A percentile compares a stretch with the other conserved stretches of the same genome.
phyloP scores from a whole-genome alignment of 2,113 vertebrate genomes.

The Corythoichthys haematopterus region DNA sequence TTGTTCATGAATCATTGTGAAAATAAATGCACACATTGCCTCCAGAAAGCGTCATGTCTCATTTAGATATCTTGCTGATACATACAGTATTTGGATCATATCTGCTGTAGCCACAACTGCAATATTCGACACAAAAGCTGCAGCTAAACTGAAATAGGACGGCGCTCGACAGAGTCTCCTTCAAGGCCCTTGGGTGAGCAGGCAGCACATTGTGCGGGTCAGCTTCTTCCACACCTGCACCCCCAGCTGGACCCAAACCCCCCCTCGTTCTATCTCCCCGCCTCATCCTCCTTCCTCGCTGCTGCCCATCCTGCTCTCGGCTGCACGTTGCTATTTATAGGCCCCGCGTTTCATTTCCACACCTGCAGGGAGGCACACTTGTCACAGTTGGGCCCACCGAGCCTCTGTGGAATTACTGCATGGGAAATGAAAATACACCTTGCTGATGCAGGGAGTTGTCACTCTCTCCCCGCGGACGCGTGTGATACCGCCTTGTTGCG shows the following conservation, averaged over 20 bases:
- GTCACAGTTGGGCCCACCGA: conserved; percentile 64
- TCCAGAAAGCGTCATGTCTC: too few relatives aligned
- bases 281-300: conserved; percentile 66
- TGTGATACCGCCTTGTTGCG: conserved; percentile 46
- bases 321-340: conserved; percentile 79
- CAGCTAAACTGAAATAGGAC: conserved; percentile 19
- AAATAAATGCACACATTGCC: too few relatives aligned
- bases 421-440: conserved; percentile 71
- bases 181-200: conserved; percentile 53
- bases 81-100: too few relatives aligned
- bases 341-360: conserved; percentile 82
- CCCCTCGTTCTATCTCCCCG: conserved; percentile 60
- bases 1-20: too few relatives aligned
- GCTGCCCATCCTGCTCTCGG: conserved; percentile 80
- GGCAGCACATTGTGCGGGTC: conserved; percentile 60
- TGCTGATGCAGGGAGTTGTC: conserved; percentile 71
- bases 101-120: too few relatives aligned
- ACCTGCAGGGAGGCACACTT: conserved; percentile 79
- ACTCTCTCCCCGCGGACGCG: conserved; percentile 54
- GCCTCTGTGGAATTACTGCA: conserved; percentile 67
- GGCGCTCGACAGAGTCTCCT: conserved; percentile 8
- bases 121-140: neutral
- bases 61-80: too few relatives aligned
- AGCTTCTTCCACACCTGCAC: conserved; percentile 71
- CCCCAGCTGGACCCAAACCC: conserved; percentile 67